Conservation (phyloP, 2,888 invertebrate species). For the Oegoconia quadripuncta region DNA sequence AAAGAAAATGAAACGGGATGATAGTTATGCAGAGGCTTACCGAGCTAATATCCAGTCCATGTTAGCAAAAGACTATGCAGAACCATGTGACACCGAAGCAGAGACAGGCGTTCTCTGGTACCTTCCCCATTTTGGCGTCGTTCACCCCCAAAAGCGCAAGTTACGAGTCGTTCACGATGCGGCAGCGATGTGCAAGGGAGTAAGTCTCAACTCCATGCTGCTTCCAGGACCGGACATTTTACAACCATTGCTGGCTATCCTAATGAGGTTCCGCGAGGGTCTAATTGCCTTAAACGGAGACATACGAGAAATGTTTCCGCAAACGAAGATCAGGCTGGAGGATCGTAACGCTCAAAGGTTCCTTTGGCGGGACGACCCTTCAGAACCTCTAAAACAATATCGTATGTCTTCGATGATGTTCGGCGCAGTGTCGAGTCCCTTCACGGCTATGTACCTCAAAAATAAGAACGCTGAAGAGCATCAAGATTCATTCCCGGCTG, state of each 20-base stretch:
- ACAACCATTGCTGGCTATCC: constrained; percentile 7
- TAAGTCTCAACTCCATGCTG: constrained; percentile 6
- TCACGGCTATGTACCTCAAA: background rate
- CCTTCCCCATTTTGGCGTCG: no score
- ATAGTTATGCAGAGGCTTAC: background rate
- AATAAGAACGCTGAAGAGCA: background rate
- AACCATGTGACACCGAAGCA: no score
- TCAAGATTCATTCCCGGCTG: background rate
- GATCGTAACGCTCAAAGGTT: constrained; percentile 5
- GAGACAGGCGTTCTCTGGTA: no score
- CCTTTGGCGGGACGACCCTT: constrained; percentile 1
- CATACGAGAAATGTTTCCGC: no score
- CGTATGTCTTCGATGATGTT: no score
- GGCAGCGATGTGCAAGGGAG: constrained; percentile 21
- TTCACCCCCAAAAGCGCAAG: constrained; percentile 9
- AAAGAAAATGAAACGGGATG: background rate
- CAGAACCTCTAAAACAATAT: background rate
- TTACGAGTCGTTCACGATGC: constrained; percentile 33
- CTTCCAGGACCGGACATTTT: constrained; percentile 13
- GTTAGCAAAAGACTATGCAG: no score
- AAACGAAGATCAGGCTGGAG: constrained; percentile 1
- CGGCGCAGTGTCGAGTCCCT: no score
- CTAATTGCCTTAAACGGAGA: constrained; percentile 3
- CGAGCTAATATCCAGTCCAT: background rate
- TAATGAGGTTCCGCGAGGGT: constrained; percentile 12